Evolutionary conservation across 2,797 vertebrate species (phyloP).

Genomic region (Gila robusta): DNA sequence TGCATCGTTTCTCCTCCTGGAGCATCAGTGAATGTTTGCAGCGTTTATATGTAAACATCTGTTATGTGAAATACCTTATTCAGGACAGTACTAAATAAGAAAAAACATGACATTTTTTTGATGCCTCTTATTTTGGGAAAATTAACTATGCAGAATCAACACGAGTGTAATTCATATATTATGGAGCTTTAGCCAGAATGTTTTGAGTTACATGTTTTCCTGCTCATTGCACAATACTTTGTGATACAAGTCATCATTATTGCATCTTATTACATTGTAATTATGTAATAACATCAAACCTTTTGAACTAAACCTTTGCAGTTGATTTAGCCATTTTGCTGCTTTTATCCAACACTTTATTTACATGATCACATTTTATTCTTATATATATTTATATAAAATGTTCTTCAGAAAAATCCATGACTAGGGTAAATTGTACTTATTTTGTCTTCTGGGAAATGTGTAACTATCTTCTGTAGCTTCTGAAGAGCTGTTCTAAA

Average conservation of each 20-base stretch:
- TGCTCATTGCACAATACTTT: not conserved
- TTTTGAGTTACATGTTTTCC: not conserved
- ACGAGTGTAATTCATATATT: not conserved
- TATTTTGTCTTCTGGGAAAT: not conserved
- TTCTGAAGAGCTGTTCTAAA: no score
- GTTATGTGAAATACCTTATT: not conserved
- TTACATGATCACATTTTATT: not conserved
- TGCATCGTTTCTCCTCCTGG: not conserved
- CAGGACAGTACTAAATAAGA: not conserved
- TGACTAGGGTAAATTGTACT: not conserved
- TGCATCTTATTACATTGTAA: not conserved
- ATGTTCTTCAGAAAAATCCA: no score
- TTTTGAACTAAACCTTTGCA: not conserved
- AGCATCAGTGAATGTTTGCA: not conserved
- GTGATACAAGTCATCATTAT: not conserved
- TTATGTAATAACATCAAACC: not conserved
- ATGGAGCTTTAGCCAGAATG: not conserved
- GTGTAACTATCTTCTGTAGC: no score
- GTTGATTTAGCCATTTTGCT: not conserved
- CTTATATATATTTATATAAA: not conserved
- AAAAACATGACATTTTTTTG: not conserved
- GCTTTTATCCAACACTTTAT: not conserved
- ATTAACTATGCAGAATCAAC: not conserved
- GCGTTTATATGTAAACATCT: not conserved
- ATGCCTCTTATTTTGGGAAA: not conserved